Percentiles rank a stretch among this genome's conserved stretches.
These are phyloP conservation scores for Cygnus olor DNA, from an alignment of 2,797 vertebrate genomes.

Conservation along the genomic window DNA sequence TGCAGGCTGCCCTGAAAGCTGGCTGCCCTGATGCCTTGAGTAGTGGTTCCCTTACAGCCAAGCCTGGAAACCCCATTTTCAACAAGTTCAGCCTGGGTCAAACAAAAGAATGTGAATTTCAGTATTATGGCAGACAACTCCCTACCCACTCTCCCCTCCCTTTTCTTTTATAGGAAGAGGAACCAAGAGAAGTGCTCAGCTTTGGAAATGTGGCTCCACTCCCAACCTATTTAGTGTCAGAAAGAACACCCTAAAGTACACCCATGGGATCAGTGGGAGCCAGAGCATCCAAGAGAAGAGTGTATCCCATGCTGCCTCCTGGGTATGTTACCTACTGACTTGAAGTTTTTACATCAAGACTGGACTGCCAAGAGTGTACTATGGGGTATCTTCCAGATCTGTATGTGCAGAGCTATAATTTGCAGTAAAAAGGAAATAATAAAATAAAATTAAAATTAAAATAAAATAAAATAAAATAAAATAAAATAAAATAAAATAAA, in stretches of 20 bases:
- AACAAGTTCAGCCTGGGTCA: neutral
- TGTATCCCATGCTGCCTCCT: neutral
- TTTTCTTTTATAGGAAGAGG: neutral
- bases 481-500: neutral
- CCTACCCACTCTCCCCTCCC: neutral
- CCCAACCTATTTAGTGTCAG: neutral
- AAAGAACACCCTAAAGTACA: neutral
- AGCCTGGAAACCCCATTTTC: neutral
- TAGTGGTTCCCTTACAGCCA: neutral
- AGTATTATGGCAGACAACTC: neutral
- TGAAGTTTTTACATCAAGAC: neutral
- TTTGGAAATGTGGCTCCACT: neutral
- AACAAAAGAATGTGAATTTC: neutral
- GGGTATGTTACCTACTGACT: neutral
- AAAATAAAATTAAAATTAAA: neutral
- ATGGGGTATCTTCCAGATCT: neutral
- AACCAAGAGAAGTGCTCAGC: neutral
- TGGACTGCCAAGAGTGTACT: neutral
- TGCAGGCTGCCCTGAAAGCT: neutral
- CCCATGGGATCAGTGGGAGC: accelerated
- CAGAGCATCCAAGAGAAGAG: neutral
- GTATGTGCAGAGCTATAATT: neutral
- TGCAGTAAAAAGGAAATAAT: neutral
- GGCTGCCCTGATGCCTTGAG: neutral
- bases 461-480: too few relatives aligned